phyloP scores from a whole-genome alignment of 2,113 vertebrate species.

The Ginglymostoma cirratum region DNA sequence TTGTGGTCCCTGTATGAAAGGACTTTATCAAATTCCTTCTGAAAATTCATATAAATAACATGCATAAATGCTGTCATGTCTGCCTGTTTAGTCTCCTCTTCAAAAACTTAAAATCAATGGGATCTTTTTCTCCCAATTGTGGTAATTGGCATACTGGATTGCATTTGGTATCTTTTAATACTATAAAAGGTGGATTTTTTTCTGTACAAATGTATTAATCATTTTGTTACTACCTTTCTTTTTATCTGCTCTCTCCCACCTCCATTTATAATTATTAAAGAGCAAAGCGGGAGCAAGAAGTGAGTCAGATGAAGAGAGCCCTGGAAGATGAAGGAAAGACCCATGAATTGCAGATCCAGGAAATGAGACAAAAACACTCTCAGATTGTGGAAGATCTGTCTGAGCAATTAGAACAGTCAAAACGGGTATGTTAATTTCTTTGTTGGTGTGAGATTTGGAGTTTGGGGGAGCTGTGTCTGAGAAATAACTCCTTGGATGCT shows the following conservation, averaged over 20 bases:
- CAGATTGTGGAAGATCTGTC: conserved; percentile 90
- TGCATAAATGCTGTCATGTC: neutral
- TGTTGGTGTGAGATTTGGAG: neutral
- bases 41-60: neutral
- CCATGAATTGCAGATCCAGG: conserved; percentile 80
- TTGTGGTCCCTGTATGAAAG: neutral
- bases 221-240: neutral
- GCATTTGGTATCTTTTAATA: neutral
- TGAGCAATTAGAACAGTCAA: conserved; percentile 91
- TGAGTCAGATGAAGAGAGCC: conserved; percentile 80
- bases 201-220: neutral
- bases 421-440: conserved; percentile 65
- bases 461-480: neutral
- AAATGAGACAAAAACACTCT: conserved; percentile 87
- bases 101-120: neutral
- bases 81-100: neutral
- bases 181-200: neutral
- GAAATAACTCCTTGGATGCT: no score
- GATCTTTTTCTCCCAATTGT: neutral
- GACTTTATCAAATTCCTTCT: neutral
- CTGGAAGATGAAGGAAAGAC: conserved; percentile 81
- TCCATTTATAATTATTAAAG: conserved; percentile 48
- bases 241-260: conserved; percentile 6
- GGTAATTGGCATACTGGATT: neutral
- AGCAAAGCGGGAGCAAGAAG: conserved; percentile 88